Percentiles rank a stretch among this genome's conserved stretches.
These are phyloP conservation scores for Ammodytes dubius DNA, from an alignment of 2,113 vertebrate species.

Conservation along the genomic window DNA sequence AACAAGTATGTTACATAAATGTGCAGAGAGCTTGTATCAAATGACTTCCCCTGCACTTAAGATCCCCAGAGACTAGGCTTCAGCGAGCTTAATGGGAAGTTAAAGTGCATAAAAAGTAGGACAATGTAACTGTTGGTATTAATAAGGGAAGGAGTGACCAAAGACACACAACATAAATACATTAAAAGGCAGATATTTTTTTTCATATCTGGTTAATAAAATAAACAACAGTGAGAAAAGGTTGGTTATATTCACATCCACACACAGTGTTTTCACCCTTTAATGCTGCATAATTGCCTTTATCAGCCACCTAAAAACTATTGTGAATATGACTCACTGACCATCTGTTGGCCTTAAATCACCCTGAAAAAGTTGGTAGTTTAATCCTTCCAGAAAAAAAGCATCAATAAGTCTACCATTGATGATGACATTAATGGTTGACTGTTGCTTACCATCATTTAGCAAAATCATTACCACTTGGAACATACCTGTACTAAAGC, in stretches of 20 bases:
- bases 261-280: neutral
- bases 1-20: constrained; percentile 3
- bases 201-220: neutral
- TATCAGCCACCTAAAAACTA: neutral
- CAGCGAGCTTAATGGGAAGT: neutral
- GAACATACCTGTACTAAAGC: neutral
- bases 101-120: constrained; percentile 46
- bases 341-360: constrained; percentile 26
- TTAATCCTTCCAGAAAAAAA: constrained; percentile 7
- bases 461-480: neutral
- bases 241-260: neutral
- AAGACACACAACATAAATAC: neutral
- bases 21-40: constrained; percentile 46
- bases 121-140: neutral
- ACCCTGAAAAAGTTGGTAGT: constrained; percentile 10
- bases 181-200: neutral
- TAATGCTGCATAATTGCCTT: constrained; percentile 2
- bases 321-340: neutral
- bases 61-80: neutral
- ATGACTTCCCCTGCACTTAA: constrained; percentile 5
- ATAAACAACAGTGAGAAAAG: neutral
- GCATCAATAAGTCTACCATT: neutral
- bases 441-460: neutral
- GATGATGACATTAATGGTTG: no score
- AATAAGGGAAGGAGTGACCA: neutral